Evolutionary conservation across 1,140 invertebrate genomes (phyloP).

Genomic region (Nixonia krombeini): DNA sequence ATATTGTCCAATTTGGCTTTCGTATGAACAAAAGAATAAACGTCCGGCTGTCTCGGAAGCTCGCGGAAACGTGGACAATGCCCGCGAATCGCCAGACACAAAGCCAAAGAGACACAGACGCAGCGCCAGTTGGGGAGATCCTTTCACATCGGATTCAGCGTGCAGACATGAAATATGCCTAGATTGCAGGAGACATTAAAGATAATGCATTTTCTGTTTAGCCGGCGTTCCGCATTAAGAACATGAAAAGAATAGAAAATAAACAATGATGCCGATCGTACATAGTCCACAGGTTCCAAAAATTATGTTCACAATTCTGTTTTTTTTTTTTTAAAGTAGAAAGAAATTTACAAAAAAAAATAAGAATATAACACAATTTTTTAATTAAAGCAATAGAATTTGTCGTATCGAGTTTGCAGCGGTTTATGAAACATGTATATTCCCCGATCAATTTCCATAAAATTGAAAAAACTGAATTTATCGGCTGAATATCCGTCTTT

Average conservation of each 20-base stretch:
- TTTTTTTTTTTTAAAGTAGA: too few species aligned
- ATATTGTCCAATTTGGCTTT: slow-evolving; percentile 25
- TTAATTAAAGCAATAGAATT: background rate
- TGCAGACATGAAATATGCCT: slow-evolving; percentile 32
- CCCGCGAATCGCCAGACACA: slow-evolving; percentile 25
- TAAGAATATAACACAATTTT: background rate
- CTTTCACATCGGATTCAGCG: slow-evolving; percentile 33
- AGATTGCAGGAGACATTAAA: slow-evolving; percentile 23
- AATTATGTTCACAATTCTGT: too few species aligned
- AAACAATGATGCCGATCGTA: slow-evolving; percentile 20
- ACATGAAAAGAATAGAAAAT: slow-evolving; percentile 13
- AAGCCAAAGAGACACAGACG: slow-evolving; percentile 21
- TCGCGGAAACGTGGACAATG: slow-evolving; percentile 32
- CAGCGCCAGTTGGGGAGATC: slow-evolving; percentile 34
- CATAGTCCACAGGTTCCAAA: too few species aligned
- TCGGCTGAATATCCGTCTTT: too few species aligned
- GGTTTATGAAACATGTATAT: too few species aligned
- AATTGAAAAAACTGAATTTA: too few species aligned
- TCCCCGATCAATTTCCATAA: too few species aligned
- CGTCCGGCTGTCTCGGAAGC: slow-evolving; percentile 20
- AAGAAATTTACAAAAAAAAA: too few species aligned
- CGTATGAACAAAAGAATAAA: slow-evolving; percentile 18
- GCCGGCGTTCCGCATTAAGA: slow-evolving; percentile 16
- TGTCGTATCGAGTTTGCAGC: too few species aligned
- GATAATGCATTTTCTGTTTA: slow-evolving; percentile 7